These are phyloP conservation scores for fruit fly (Drosophila melanogaster) DNA, from an alignment of 1,140 invertebrate genomes.

Conservation along the genomic window DNA sequence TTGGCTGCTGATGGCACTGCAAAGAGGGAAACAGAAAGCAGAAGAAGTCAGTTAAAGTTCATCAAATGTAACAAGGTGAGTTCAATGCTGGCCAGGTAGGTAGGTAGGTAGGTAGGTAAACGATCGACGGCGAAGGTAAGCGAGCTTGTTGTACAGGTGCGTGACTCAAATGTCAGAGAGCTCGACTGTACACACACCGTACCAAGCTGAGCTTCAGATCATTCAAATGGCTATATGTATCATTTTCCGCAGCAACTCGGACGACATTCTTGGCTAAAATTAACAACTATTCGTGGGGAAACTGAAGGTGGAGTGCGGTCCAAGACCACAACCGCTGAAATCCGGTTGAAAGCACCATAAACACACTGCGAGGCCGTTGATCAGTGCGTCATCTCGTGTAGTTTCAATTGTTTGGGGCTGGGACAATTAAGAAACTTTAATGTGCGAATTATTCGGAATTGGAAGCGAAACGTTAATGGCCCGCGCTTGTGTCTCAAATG, in stretches of 20 bases:
- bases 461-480: conserved; percentile 39
- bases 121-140: conserved; percentile 63
- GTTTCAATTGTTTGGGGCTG: conserved; percentile 44
- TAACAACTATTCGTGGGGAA: conserved; percentile 53
- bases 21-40: conserved; percentile 38
- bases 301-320: conserved; percentile 6
- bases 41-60: conserved; percentile 46
- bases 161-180: conserved; percentile 34
- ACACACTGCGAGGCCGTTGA: conserved; percentile 37
- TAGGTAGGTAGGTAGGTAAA: conserved; percentile 64
- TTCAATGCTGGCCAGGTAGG: conserved; percentile 58
- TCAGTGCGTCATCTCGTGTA: conserved; percentile 48
- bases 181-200: conserved; percentile 36
- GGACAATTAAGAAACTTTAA: conserved; percentile 47
- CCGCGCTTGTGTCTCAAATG: conserved; percentile 8
- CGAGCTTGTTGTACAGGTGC: conserved; percentile 70
- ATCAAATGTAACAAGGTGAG: conserved; percentile 38
- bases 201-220: conserved; percentile 40
- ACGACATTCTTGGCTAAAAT: conserved; percentile 64
- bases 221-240: conserved; percentile 45
- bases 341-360: conserved; percentile 65
- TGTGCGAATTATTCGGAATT: conserved; percentile 55
- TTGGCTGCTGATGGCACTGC: conserved; percentile 76
- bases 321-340: conserved; percentile 51
- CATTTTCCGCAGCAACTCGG: conserved; percentile 43